A percentile compares a stretch with the other conserved stretches of the same genome.
Evolutionary conservation across 2,113 vertebrate species (phyloP).

Genomic region (Bos indicus): DNA sequence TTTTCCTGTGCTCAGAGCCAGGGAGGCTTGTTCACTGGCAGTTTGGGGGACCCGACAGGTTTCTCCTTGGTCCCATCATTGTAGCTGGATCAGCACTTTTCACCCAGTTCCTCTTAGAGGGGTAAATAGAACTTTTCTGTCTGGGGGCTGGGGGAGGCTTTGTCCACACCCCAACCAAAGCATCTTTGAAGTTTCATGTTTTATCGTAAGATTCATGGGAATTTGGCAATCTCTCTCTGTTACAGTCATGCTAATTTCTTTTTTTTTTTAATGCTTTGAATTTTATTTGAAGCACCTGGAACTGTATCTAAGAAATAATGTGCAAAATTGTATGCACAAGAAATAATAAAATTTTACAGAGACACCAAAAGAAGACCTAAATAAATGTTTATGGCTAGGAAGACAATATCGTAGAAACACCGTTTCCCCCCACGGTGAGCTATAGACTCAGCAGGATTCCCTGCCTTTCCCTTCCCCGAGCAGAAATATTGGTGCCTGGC

Average conservation of each 20-base stretch:
- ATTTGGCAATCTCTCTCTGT: neutral
- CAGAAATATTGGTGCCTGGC: neutral
- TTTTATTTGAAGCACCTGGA: neutral
- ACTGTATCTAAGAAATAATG: neutral
- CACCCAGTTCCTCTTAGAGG: neutral
- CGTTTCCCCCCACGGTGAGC: fast-evolving
- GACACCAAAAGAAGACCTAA: neutral
- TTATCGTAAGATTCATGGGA: neutral
- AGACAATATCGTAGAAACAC: fast-evolving
- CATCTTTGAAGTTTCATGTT: neutral
- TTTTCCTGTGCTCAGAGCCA: neutral
- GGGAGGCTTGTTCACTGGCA: neutral
- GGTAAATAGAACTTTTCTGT: neutral
- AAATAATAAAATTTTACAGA: neutral
- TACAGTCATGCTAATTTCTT: neutral
- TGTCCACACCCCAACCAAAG: neutral
- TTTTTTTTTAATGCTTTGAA: neutral
- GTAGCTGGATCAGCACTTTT: neutral
- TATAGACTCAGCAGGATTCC: fast-evolving
- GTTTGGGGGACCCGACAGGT: fast-evolving
- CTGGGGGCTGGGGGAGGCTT: neutral
- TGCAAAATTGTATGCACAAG: neutral
- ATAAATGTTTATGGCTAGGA: fast-evolving
- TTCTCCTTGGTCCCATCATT: fast-evolving
- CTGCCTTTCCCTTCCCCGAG: fast-evolving